Evolutionary conservation across 2,113 vertebrate species (phyloP).

Genomic region (Rhadina sibilatrix): DNA sequence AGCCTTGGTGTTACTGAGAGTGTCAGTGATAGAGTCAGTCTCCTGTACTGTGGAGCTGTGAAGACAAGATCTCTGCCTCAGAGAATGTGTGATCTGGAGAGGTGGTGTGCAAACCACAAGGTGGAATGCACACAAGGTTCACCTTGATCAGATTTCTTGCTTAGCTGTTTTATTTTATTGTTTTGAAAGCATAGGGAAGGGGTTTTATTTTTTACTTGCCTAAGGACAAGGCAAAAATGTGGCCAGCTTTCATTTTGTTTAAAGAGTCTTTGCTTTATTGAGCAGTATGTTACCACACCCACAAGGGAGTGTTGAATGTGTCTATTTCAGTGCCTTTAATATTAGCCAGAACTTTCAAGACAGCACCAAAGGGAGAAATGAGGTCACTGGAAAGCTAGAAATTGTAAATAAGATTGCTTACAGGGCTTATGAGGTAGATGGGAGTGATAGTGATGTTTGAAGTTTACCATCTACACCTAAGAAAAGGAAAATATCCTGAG

Average conservation of each 20-base stretch:
- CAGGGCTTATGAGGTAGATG: background rate
- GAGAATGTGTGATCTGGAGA: background rate
- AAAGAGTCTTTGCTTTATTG: background rate
- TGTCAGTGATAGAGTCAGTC: background rate
- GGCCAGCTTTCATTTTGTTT: background rate
- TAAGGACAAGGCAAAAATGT: background rate
- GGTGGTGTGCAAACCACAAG: background rate
- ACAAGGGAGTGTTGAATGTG: background rate
- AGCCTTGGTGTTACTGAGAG: background rate
- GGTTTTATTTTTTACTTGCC: background rate
- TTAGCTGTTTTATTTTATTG: background rate
- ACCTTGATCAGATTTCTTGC: background rate
- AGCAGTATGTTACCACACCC: background rate
- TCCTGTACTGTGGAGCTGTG: accelerated
- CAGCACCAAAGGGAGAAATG: background rate
- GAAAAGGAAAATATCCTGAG: background rate
- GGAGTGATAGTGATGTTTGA: background rate
- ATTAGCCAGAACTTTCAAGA: background rate
- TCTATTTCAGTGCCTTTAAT: background rate
- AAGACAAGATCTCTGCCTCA: background rate
- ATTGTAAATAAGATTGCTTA: background rate
- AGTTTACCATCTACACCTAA: constrained; percentile 24
- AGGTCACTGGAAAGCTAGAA: constrained; percentile 28
- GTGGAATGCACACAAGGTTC: background rate
- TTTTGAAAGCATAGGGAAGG: background rate